Evolutionary conservation across 2,888 invertebrate species (phyloP).

Genomic region (Chloromyia formosa): DNA sequence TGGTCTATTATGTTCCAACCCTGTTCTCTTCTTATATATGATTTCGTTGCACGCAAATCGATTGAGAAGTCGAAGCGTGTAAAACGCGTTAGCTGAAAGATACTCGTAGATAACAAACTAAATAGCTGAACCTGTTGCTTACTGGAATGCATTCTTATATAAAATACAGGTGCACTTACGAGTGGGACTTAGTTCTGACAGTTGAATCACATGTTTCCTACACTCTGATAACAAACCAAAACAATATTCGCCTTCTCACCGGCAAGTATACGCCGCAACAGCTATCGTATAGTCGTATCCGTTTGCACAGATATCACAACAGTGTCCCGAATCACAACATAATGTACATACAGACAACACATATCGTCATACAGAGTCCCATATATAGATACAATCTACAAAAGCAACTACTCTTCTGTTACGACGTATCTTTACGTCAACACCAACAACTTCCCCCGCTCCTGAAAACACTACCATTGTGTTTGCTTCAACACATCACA

Average conservation of each 20-base stretch:
- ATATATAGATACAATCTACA: neutral
- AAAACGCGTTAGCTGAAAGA: too few relatives aligned
- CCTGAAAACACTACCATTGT: neutral
- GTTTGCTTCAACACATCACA: too few relatives aligned
- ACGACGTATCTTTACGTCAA: constrained; percentile 28
- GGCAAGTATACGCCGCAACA: neutral
- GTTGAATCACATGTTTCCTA: constrained; percentile 27
- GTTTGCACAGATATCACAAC: too few relatives aligned
- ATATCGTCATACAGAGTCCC: neutral
- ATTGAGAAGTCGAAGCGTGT: too few relatives aligned
- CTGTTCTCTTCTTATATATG: too few relatives aligned
- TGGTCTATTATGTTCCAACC: too few relatives aligned
- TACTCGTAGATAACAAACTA: too few relatives aligned
- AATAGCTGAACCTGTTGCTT: too few relatives aligned
- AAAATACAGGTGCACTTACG: too few relatives aligned
- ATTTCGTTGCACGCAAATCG: too few relatives aligned
- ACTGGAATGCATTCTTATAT: too few relatives aligned
- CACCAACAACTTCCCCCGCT: neutral
- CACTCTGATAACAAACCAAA: constrained; percentile 9
- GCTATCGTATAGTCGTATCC: too few relatives aligned
- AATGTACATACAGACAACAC: constrained; percentile 31
- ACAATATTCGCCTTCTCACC: neutral
- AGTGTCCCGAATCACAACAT: neutral
- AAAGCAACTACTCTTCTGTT: neutral
- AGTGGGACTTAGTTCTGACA: neutral